phyloP scores from a whole-genome alignment of 2,888 invertebrate species.

The Hetaerina titia region DNA sequence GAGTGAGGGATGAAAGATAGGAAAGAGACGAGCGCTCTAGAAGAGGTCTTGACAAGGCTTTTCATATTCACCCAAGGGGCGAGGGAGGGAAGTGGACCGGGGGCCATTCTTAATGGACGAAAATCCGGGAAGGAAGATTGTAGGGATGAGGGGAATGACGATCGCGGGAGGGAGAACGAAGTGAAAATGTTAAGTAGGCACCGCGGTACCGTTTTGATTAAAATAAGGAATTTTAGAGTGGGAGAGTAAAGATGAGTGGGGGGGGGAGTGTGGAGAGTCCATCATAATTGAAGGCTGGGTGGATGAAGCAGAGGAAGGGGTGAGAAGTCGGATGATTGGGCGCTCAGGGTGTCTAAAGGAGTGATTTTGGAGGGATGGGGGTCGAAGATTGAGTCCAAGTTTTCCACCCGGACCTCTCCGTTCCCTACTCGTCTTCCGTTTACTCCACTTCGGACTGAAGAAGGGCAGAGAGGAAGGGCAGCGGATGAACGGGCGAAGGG shows the following conservation, averaged over 20 bases:
- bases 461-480: too few relatives aligned
- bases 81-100: background rate
- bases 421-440: too few relatives aligned
- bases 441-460: background rate
- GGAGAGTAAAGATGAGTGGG: background rate
- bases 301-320: background rate
- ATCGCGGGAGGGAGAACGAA: background rate
- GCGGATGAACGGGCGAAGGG: background rate
- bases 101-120: background rate
- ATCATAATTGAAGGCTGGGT: background rate
- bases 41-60: background rate
- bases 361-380: background rate
- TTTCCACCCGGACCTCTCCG: background rate
- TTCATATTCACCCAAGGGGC: background rate
- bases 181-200: conserved; percentile 16
- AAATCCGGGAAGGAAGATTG: background rate
- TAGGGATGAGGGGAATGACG: background rate
- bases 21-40: background rate
- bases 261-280: background rate
- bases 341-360: background rate
- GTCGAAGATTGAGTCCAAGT: background rate
- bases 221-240: background rate
- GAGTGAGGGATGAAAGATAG: background rate
- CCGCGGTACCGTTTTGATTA: conserved; percentile 23
- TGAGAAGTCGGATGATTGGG: background rate